These are phyloP conservation scores for Podocnemis expansa DNA, from an alignment of 2,113 vertebrate genomes.

Conservation along the genomic window DNA sequence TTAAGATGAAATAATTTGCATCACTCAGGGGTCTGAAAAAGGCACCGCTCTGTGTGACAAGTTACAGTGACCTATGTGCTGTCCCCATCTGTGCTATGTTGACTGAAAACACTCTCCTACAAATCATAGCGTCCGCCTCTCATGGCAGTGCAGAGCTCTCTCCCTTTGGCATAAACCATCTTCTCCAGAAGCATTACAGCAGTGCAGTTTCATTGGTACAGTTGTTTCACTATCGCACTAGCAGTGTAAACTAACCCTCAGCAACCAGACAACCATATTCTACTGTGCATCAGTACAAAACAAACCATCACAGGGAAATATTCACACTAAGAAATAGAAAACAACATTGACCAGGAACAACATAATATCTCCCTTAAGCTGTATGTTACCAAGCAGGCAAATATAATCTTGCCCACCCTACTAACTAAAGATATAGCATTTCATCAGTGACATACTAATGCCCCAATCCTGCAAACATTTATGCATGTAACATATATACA, in stretches of 20 bases:
- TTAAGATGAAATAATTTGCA: no score
- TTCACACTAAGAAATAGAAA: not conserved
- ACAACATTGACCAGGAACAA: not conserved
- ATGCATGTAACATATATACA: constrained; percentile 22
- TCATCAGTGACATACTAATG: not conserved
- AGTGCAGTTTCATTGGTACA: no score
- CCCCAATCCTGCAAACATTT: constrained; percentile 32
- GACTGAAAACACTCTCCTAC: no score
- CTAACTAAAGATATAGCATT: constrained; percentile 21
- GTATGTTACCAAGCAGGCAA: not conserved
- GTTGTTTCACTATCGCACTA: no score
- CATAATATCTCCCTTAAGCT: not conserved
- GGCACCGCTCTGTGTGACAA: no score
- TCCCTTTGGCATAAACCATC: no score
- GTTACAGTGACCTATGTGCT: no score
- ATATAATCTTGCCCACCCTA: not conserved
- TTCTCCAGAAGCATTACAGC: no score
- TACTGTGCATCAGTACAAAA: not conserved
- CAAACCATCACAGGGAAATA: not conserved
- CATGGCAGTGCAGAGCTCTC: no score
- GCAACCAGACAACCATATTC: not conserved
- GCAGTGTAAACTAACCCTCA: not conserved
- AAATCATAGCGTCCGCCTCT: no score
- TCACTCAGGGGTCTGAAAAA: no score
- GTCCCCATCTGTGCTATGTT: no score